Evolutionary conservation across 2,888 invertebrate genomes (phyloP).

Genomic region (Oegoconia quadripuncta): DNA sequence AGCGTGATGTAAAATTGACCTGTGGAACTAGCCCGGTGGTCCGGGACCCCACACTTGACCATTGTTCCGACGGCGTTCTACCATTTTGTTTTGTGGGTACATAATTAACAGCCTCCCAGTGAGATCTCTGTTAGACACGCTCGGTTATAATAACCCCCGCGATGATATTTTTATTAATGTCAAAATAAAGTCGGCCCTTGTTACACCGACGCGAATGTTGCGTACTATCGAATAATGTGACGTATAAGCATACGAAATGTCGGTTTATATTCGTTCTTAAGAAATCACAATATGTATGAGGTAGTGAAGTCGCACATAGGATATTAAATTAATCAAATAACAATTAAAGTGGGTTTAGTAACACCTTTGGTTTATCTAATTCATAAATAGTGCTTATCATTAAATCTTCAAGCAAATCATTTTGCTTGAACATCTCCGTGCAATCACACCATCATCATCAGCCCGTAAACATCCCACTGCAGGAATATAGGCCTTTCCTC

Average conservation of each 20-base stretch:
- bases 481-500: too few relatives aligned
- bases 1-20: conserved; percentile 46
- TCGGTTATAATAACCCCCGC: conserved; percentile 72
- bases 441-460: too few relatives aligned
- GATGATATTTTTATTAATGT: conserved; percentile 79
- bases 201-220: conserved; percentile 47
- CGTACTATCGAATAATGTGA: too few relatives aligned
- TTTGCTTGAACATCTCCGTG: too few relatives aligned
- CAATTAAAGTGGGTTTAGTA: too few relatives aligned
- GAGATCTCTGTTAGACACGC: conserved; percentile 76
- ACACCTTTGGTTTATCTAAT: too few relatives aligned
- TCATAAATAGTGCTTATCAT: too few relatives aligned
- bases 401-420: too few relatives aligned
- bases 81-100: conserved; percentile 68
- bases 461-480: too few relatives aligned
- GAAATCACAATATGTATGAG: background rate
- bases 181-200: conserved; percentile 63
- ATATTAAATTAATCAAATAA: too few relatives aligned
- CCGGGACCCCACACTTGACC: conserved; percentile 65
- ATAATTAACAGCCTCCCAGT: conserved; percentile 77
- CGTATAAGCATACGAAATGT: too few relatives aligned
- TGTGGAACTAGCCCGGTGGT: conserved; percentile 58
- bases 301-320: background rate
- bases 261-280: too few relatives aligned
- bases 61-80: conserved; percentile 60